phyloP scores from a whole-genome alignment of 37 sponge, comb jelly and placozoan genomes.

The Ianthella basta region DNA sequence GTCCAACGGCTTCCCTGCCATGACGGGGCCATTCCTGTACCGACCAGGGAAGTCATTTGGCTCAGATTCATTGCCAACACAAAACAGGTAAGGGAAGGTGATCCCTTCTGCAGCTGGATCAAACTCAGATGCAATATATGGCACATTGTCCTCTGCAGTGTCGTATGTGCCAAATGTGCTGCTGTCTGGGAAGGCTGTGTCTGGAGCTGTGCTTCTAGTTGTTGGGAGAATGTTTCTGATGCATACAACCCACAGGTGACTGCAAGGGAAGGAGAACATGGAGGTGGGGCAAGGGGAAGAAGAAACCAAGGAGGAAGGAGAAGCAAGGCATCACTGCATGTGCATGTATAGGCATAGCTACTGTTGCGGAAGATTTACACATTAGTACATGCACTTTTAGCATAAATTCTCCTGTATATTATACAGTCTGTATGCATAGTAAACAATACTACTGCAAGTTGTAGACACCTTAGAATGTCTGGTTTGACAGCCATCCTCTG shows the following conservation, averaged over 20 bases:
- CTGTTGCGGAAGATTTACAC: too few relatives aligned
- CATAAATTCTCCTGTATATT: too few relatives aligned
- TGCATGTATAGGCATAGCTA: too few relatives aligned
- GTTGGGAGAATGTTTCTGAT: neutral
- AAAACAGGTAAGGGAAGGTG: neutral
- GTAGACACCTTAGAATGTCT: too few relatives aligned
- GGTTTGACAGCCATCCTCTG: too few relatives aligned
- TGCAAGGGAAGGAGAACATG: neutral
- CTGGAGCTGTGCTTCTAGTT: neutral
- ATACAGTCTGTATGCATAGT: too few relatives aligned
- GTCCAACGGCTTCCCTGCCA: neutral
- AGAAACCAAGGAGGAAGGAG: too few relatives aligned
- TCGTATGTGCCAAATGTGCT: conserved; percentile 4
- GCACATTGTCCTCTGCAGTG: neutral
- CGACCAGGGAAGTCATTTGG: neutral
- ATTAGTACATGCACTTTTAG: too few relatives aligned
- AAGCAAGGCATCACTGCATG: too few relatives aligned
- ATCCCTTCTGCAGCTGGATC: neutral
- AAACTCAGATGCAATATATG: conserved; percentile 8
- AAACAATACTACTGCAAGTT: too few relatives aligned
- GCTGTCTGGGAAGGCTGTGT: conserved; percentile 8
- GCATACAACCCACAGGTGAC: conserved; percentile 24
- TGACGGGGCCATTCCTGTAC: neutral
- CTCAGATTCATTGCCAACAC: neutral
- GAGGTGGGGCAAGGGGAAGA: too few relatives aligned